Base-by-base conservation (phyloP, 2,888 invertebrate species). In the Selenia dentaria region DNA sequence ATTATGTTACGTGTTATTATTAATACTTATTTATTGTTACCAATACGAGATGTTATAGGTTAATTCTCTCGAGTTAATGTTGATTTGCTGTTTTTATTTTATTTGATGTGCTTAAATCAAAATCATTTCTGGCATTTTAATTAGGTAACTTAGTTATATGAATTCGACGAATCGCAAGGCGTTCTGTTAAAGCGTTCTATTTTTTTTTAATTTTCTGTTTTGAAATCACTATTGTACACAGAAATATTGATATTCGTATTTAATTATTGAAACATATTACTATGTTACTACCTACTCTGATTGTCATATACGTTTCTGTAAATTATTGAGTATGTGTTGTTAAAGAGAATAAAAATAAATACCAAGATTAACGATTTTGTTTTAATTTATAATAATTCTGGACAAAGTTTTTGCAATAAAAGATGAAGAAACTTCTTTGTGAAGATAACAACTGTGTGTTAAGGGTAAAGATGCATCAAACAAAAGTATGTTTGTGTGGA, bases 321-420 rank as follows among this genome's bases (percentile, higher is more conserved):
- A 90, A 83, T 87, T 91, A 90, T 88, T 87, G 88, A 90, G 83
- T 91, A 91, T 91, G 91, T 91, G 91, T 91, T 91, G 91, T 91
- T 91, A 87, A 90, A 91, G 83, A 90, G 84, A 90, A 90, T 89
- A 87, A 32, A 91, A 91, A 88, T 86, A 85, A 89, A 89, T 89
- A 84, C 78, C 68, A 79, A 83, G 64, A 81, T 76, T 76, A 75
- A 67, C 54, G 66, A 43, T 51, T 54, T 61, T 35, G 58, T 64
- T 67, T 67, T 71, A 52, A 64, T 73, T 62, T 41, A n/a, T n/a
- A n/a, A n/a, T n/a, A n/a, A n/a, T n/a, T n/a, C n/a, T n/a, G n/a
- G n/a, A n/a, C n/a, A n/a, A n/a, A n/a, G n/a, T n/a, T n/a, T n/a
- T n/a, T n/a, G n/a, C n/a, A n/a, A n/a, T n/a, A n/a, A n/a, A n/a